Evolutionary conservation across 2,113 vertebrate species (phyloP), one percentile per base, ranked within the genome.

Genomic region (Megatriorchis doriae): DNA sequence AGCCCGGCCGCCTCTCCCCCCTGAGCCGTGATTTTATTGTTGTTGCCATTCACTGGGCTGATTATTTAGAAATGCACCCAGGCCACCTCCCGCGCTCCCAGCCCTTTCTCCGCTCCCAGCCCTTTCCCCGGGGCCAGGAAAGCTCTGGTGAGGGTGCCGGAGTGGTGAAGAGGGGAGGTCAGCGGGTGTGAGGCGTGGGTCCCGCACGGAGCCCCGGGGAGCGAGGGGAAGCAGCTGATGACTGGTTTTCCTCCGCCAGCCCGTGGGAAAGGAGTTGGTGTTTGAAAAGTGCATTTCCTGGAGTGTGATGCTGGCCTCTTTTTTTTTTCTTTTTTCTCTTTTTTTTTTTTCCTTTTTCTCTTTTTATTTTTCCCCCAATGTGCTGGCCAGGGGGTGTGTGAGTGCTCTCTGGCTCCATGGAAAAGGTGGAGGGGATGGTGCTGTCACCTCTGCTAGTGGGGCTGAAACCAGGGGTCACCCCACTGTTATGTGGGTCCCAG

Each of bases 181-280:
- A 86, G 80, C 2, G 12, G 75, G 92, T 1, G 13, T 0, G 26
- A 93, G 86, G 85, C 7, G 5, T 75, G 56, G n/a, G 77, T 88
- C 77, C 86, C 1, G 7, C 19, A 10, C 0, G 3, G 62, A 93
- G 84, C 83, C 77, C 75, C 16, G 7, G 63, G 43, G 85, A 92
- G 90, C 1, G 3, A 78, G 82, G 88, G 86, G 95, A 93, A 97
- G 82, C 95, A 97, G 86, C 94, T 96, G 95, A 96, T 93, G 73
- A 56, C 94, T 89, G 81, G 15, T 93, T 91, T 93, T 94, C 56
- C 94, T 96, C 91, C 91, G 0, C 65, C 83, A 96, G 86, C 94
- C 86, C 96, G 88, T 95, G 96, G 92, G 96, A 96, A 96, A 97
- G 88, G 95, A 96, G 95, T 96, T 97, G 95, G 92, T 96, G 95